Evolutionary conservation across 2,797 vertebrate species (phyloP), one percentile per base, ranked within the genome.

Genomic region (Bradypodion ventrale): DNA sequence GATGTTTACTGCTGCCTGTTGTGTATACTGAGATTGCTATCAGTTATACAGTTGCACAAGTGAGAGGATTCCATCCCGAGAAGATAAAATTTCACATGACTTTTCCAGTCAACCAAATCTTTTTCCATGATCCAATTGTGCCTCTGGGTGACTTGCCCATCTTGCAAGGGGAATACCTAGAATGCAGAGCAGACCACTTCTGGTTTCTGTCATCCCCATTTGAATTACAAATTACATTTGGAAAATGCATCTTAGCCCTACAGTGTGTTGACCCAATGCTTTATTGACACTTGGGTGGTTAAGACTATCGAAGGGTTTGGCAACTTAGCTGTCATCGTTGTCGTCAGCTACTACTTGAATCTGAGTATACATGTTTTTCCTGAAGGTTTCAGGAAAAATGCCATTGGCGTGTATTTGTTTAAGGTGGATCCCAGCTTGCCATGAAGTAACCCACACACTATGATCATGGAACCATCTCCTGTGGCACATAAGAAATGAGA

Each of bases 21-120:
- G 19, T 88, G 73, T 86, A 82, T 86, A 82, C 27, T 44, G 85
- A 75, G 66, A 78, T 42, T 27, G 78, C 5, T 78, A 60, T 59
- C 85, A 6, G 66, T 87, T 88, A 78, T 87, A 84, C 89, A 76
- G 27, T 65, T 83, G 6, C 27, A 83, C 76, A 0, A 7, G 49
- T 60, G 81, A 80, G 8, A 13, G 23, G 60, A 72, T 83, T 90
- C 72, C 77, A 90, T 89, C 25, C 87, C 85, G 87, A 89, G 66
- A 78, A 86, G 15, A 80, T 69, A 37, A n/a, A 85, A 32, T 60
- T 86, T 46, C 25, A 46, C 27, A 78, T 1, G 29, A 77, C 78
- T 35, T 56, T 73, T 69, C 76, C 40, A 49, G 29, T 46, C 37
- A 74, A n/a, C 37, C 46, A 42, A 27, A 66, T 80, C 37, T 75